These are phyloP conservation scores for Bolborhynchus lineola DNA, from an alignment of 2,113 vertebrate genomes.

Conservation along the genomic window DNA sequence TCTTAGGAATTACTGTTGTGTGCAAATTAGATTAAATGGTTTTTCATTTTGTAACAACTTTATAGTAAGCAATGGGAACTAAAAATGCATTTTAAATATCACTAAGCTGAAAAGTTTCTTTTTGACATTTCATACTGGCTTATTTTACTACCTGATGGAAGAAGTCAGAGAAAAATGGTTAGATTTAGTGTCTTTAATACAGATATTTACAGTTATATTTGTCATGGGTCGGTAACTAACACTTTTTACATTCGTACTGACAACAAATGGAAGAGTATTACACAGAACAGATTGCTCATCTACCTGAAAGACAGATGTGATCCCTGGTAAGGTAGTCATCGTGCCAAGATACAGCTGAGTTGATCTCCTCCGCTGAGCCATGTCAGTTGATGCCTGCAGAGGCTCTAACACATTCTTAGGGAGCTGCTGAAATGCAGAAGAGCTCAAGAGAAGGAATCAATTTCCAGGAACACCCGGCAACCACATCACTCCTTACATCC, in stretches of 20 bases:
- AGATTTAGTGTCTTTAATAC: background rate
- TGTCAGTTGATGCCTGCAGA: background rate
- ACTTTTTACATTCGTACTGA: background rate
- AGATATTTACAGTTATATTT: background rate
- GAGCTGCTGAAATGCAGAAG: background rate
- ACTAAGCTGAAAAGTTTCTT: background rate
- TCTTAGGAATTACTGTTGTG: background rate
- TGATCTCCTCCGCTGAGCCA: background rate
- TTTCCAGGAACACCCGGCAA: accelerated
- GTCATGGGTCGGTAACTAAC: background rate
- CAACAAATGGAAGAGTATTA: background rate
- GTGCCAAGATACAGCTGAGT: background rate
- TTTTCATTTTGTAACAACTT: background rate
- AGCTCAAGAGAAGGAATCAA: background rate
- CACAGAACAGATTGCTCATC: background rate
- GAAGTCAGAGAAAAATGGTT: background rate
- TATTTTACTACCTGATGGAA: background rate
- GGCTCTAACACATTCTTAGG: background rate
- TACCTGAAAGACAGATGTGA: background rate
- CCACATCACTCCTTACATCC: background rate
- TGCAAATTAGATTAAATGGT: background rate
- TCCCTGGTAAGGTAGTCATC: background rate
- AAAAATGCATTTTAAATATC: background rate
- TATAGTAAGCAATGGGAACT: background rate
- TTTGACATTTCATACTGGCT: background rate